A percentile compares a stretch with the other conserved stretches of the same genome.
Evolutionary conservation across 2,797 vertebrate genomes (phyloP).

Genomic region (Rhadinocentrus ornatus): DNA sequence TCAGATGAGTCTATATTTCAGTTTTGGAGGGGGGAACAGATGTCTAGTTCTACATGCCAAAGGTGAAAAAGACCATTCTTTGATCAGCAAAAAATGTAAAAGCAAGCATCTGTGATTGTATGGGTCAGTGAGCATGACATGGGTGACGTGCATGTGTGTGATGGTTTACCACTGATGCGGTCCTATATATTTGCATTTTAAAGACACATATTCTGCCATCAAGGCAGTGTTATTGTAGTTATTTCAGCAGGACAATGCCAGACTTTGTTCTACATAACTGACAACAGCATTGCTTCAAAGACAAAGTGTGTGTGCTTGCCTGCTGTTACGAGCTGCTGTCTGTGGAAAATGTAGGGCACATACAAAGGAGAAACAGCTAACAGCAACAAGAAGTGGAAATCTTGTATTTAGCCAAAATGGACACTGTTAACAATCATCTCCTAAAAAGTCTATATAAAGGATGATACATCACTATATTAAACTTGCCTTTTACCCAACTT

Average conservation of each 20-base stretch:
- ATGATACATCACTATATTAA: too few species aligned
- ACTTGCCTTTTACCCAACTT: too few species aligned
- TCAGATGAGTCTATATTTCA: too few species aligned
- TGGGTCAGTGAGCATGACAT: neutral
- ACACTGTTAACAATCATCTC: too few species aligned
- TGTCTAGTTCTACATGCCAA: too few species aligned
- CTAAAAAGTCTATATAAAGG: too few species aligned
- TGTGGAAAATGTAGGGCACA: neutral
- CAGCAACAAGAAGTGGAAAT: too few species aligned
- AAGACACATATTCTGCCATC: neutral
- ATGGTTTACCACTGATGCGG: neutral
- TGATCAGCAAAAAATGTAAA: too few species aligned
- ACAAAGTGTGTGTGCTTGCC: neutral
- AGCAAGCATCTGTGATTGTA: too few species aligned
- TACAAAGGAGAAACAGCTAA: neutral
- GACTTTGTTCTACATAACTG: neutral
- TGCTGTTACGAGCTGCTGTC: neutral
- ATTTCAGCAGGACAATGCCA: neutral
- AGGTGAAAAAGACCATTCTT: too few species aligned
- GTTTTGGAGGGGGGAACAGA: too few species aligned
- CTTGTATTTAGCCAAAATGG: too few species aligned
- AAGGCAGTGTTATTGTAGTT: neutral
- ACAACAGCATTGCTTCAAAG: neutral
- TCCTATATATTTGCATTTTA: neutral
- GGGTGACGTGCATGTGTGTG: neutral